These are phyloP conservation scores for Hippotragus niger DNA, from an alignment of 2,113 vertebrate species.

Conservation along the genomic window DNA sequence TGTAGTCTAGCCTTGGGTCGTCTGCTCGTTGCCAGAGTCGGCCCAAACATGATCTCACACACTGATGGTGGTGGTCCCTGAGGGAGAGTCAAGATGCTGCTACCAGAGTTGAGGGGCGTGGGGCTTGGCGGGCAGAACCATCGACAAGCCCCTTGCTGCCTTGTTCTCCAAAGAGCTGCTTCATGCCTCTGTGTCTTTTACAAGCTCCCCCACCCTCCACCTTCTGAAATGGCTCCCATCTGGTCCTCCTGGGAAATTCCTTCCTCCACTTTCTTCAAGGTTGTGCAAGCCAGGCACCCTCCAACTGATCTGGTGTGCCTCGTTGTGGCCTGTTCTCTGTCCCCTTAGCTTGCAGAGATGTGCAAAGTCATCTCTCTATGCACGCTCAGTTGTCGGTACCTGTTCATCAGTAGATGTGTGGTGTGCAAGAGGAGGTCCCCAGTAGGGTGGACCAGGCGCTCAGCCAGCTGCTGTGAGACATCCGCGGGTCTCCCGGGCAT, in stretches of 20 bases:
- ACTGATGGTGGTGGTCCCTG: background rate
- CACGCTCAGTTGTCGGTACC: accelerated
- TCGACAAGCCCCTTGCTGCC: accelerated
- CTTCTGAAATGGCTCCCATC: background rate
- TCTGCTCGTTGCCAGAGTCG: background rate
- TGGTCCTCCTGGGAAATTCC: background rate
- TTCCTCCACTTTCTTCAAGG: background rate
- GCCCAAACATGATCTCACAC: accelerated
- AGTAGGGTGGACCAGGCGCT: accelerated
- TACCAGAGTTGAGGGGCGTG: accelerated
- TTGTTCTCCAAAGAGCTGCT: background rate
- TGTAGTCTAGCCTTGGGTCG: background rate
- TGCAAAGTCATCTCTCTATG: background rate
- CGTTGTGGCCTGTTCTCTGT: background rate
- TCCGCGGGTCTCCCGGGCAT: accelerated
- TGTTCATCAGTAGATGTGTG: background rate
- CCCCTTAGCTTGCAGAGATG: background rate
- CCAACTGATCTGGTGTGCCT: background rate
- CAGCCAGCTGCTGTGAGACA: background rate
- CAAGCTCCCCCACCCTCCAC: no score
- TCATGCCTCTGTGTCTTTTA: background rate
- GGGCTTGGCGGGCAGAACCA: no score
- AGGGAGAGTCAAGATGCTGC: background rate
- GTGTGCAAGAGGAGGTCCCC: accelerated
- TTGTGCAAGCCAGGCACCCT: background rate